Evolutionary conservation across 23 tunicate genomes (phyloP), one percentile per base, ranked within the genome.

Genomic region (Corella eumyota): DNA sequence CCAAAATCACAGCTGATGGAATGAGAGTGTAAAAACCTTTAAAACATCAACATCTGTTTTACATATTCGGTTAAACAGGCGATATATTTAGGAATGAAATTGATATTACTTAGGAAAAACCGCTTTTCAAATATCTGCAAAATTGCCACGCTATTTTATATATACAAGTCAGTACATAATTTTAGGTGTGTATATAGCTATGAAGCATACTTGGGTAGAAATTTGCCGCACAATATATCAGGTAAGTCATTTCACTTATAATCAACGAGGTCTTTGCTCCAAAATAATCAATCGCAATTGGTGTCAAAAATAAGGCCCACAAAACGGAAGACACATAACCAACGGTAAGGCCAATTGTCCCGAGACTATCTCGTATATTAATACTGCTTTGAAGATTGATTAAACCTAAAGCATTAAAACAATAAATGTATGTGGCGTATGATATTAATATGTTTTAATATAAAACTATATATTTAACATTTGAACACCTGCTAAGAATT

Each of bases 241-340:
- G 33, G 60, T 54, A 54, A 7, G 60, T 54, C 30, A 54, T 7
- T 54, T 54, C 60, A 7, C 60, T 54, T 19, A 54, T 33, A 7
- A 54, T 33, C 60, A 54, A 26, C 3, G 60, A 22, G 29, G 27
- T 54, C 24, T 54, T 54, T 2, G 60, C 34, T 2, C 60, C 60
- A 23, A 54, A 34, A 25, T 54, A 17, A n/a, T 54, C 60, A 3
- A 54, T 54, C 2, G 60, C 60, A 2, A 54, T 32, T 2, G 60
- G 60, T 23, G 60, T 54, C 2, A 54, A 25, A n/a, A 54, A 34
- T 19, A 54, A 7, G 30, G 60, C 60, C 60, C 60, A 54, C 28
- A 54, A 32, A n/a, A 54, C 34, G 31, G 60, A 54, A 2, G 60
- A 54, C 27, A 54, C 60, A 34, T 54, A 54, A 6, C 60, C 60